Conservation (phyloP, 2,888 invertebrate species). For the Apotomis capreana region DNA sequence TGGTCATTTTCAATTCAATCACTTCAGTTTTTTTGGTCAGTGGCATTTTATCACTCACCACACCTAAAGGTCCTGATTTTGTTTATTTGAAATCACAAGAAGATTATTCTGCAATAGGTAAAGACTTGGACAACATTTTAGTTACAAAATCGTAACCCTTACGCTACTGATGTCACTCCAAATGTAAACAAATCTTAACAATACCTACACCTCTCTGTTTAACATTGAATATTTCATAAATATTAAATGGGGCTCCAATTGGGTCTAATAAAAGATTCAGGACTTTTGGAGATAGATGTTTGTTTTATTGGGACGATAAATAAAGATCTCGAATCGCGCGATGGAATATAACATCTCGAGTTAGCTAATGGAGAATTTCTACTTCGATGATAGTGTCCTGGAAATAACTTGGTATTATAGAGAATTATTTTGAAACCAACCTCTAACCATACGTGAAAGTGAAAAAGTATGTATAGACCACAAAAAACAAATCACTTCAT, state of each 20-base stretch:
- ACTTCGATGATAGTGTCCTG: neutral
- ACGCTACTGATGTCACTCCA: neutral
- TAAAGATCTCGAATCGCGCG: neutral
- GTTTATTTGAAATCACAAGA: too few species aligned
- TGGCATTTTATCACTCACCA: too few species aligned
- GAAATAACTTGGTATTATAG: neutral
- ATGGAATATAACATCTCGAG: neutral
- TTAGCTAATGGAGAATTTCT: neutral
- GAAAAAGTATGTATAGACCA: too few species aligned
- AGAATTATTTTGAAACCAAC: neutral
- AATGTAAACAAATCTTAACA: constrained; percentile 16
- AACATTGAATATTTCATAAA: constrained; percentile 44
- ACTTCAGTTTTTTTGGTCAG: too few species aligned
- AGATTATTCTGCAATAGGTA: too few species aligned
- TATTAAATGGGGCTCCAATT: constrained; percentile 17
- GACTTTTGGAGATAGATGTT: constrained; percentile 33
- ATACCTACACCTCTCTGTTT: constrained; percentile 34
- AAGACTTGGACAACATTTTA: too few species aligned
- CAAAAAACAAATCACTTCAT: too few species aligned
- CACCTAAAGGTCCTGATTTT: too few species aligned
- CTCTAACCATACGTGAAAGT: too few species aligned
- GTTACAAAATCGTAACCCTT: neutral
- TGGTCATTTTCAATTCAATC: too few species aligned
- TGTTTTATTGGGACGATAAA: constrained; percentile 44
- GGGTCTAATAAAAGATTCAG: constrained; percentile 23